Base-by-base conservation (phyloP, 2,797 vertebrate genomes). In the Galaxias olidus region DNA sequence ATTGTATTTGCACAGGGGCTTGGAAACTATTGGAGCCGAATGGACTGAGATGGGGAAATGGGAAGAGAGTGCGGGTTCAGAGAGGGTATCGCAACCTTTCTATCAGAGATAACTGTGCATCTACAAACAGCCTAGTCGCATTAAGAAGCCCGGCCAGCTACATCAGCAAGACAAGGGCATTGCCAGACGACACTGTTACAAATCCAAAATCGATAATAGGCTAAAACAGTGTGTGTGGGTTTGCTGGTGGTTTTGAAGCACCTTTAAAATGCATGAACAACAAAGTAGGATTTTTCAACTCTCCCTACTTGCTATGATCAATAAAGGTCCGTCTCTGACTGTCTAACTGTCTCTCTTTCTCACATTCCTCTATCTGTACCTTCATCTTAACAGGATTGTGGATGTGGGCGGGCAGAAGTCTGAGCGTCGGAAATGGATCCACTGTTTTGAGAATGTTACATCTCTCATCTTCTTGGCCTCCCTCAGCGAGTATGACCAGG, bases 361-460 rank as follows among this genome's bases (percentile, higher is more conserved):
- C 46, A 12, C 46, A 1, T 54, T 47, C 9, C 13, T 48, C 14
- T 45, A 46, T 59, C 45, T 47, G 40, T 40, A 1, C 48, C 44
- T 11, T 17, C 18, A 12, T 17, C 43, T 9, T 4, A 41, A 10
- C 82, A 93, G 92, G 82, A 93, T 94, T 48, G 92, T 94, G 56
- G 93, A 94, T 11, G 92, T 93, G 0, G 93, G 92, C 0, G 93
- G 93, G 45, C 93, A 94, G 88, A 93, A 92, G 73, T 94, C 93
- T 0, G 93, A 94, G 69, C 88, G 93, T 42, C 81, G 91, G 78
- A 94, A 94, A 80, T 94, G 93, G 93, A 93, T 94, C 69, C 90
- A 93, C 79, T 93, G 91, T 75, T 94, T 94, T 71, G 91, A 94
- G 82, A 90, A 93, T 8, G 93, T 94, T 66, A 93, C 90, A 1